Conservation (phyloP, 2,797 vertebrate genomes). For the Aplochiton taeniatus region DNA sequence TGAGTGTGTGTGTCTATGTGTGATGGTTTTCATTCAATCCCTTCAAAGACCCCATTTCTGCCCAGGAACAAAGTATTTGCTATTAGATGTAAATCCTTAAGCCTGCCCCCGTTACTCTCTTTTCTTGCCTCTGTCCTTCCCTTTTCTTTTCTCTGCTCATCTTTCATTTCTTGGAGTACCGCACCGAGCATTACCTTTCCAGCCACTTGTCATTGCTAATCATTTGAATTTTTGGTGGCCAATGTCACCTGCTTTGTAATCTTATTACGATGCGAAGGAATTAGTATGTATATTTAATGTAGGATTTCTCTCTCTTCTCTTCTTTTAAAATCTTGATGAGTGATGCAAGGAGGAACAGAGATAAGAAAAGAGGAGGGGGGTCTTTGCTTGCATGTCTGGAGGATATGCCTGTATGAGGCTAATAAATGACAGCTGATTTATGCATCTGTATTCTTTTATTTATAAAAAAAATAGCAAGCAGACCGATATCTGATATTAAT, state of each 20-base stretch:
- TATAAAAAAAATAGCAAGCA: constrained; percentile 99
- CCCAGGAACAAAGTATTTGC: constrained; percentile 43
- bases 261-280: constrained; percentile 92
- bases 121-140: constrained; percentile 44
- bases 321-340: constrained; percentile 95
- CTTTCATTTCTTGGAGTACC: not conserved
- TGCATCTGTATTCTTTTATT: constrained; percentile 99
- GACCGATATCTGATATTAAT: constrained; percentile 99
- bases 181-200: constrained; percentile 76
- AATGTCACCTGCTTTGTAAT: constrained; percentile 98
- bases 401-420: constrained; percentile 97
- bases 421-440: constrained; percentile 99
- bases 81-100: constrained; percentile 79
- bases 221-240: constrained; percentile 84
- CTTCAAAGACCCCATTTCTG: constrained; percentile 40
- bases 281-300: constrained; percentile 99
- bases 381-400: constrained; percentile 90
- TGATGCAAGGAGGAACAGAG: constrained; percentile 83
- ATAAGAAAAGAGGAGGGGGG: constrained; percentile 60
- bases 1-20: not conserved
- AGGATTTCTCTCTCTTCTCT: constrained; percentile 68
- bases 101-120: constrained; percentile 62
- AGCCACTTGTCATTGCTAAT: constrained; percentile 88
- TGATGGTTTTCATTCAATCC: not conserved
- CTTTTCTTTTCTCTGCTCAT: constrained; percentile 20